Evolutionary conservation across 2,888 invertebrate genomes (phyloP), one percentile per base, ranked within the genome.

Genomic region (Hydrotaea diabolus): DNA sequence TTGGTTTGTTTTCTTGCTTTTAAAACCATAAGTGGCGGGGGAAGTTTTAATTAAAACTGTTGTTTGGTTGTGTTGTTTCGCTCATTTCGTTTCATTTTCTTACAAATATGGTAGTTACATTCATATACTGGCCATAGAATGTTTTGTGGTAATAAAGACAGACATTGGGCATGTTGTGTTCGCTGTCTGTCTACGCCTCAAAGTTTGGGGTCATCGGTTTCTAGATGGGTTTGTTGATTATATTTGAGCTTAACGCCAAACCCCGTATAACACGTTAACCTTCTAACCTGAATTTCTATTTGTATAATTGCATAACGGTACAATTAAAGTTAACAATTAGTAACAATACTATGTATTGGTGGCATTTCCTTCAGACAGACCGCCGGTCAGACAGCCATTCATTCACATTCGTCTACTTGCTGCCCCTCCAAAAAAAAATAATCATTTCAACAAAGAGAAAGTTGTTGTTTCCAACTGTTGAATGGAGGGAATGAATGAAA

Each of bases 401-500:
- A 59, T 59, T 59, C 59, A 59, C 59, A 59, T 59, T 26, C 59
- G 19, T 59, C 17, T n/a, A 26, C 59, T 26, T 26, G 26, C 59
- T 15, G 26, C n/a, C 19, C 39, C 39, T 13, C 9, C 17, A 59
- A 59, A 59, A 59, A 23, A 55, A 59, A 59, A 23, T 43, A 8
- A 46, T 77, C 23, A 74, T 74, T 77, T 59, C 31, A 55, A 53
- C 23, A 15, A 62, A 80, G 80, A 75, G 83, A 83, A 83, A 83
- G 83, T 77, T 69, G 23, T 66, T 43, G 66, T 66, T 39, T 19
- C 43, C 19, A 66, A 13, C 21, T 49, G 39, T 49, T 49, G 53
- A 73, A 31, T 31, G 3, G 31, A 7, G 31, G 7, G 31, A 31
- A 31, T 31, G 31, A 31, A 66, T 79, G 73, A 80, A 80, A 62